Conservation (phyloP, 2,888 invertebrate genomes). For the Lampropteryx suffumata region DNA sequence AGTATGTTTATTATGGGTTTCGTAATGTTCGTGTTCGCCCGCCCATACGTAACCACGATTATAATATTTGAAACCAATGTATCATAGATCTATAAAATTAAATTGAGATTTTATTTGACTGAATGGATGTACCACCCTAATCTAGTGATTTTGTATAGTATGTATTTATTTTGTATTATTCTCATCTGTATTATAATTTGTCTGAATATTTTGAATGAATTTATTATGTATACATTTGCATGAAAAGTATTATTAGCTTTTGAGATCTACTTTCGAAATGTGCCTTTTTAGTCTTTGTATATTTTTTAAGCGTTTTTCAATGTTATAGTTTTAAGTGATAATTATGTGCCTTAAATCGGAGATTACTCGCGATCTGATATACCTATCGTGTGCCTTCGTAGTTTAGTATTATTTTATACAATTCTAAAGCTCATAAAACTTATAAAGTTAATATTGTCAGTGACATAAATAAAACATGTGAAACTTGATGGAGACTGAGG, state of each 20-base stretch:
- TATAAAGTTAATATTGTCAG: constrained; percentile 30
- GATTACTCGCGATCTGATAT: constrained; percentile 70
- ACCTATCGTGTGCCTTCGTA: constrained; percentile 61
- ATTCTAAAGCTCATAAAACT: constrained; percentile 36
- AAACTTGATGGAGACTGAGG: constrained; percentile 19
- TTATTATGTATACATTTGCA: constrained; percentile 36
- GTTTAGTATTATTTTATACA: constrained; percentile 39
- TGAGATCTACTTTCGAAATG: constrained; percentile 33
- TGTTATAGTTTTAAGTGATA: constrained; percentile 43
- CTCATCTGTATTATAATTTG: constrained; percentile 26
- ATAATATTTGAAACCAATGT: not conserved
- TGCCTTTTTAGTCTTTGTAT: constrained; percentile 30
- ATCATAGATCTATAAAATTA: constrained; percentile 27
- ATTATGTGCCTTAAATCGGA: constrained; percentile 69
- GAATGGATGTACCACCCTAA: constrained; percentile 44
- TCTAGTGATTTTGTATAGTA: constrained; percentile 46
- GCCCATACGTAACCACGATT: not conserved
- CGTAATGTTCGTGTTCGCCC: too few species aligned
- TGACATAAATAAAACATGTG: constrained; percentile 22
- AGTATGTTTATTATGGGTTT: too few species aligned
- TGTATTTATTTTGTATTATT: constrained; percentile 46
- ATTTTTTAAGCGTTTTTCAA: constrained; percentile 27
- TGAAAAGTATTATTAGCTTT: constrained; percentile 44
- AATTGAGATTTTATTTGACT: constrained; percentile 45
- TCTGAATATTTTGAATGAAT: constrained; percentile 39